Base-by-base conservation (phyloP, 2,797 vertebrate genomes). In the Acanthurus leucopareius region DNA sequence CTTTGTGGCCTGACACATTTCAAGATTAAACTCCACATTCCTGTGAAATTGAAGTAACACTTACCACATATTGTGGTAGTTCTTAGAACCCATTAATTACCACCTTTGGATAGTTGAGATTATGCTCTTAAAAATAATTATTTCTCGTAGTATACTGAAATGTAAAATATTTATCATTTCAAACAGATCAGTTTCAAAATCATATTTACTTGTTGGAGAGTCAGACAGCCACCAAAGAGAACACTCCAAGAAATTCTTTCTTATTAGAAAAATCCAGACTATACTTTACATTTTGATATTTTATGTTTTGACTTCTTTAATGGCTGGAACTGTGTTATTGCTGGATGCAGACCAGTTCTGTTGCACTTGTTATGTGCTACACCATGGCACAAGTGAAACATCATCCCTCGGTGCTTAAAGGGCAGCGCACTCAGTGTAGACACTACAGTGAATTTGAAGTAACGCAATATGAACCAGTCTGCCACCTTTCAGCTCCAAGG, bases 381-480 rank as follows among this genome's bases (percentile, higher is more conserved):
- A 85, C 62, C 48, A 61, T 56, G 25, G 79, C 84, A 89, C 77
- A 87, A 83, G 67, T 89, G 57, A 89, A 82, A 90, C 32, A 35
- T 35, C 75, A 74, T 79, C 77, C 63, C 69, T 83, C 59, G 88
- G 85, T 93, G 89, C 90, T 90, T 65, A 71, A 60, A 80, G 73
- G 57, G 63, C 59, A 20, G 64, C 57, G 68, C 86, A 79, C 79
- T 59, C 82, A 76, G 83, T 82, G 71, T 83, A 83, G 85, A 95
- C 94, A 95, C 93, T 94, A 95, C 90, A 89, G 32, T 83, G 65
- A 86, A 82, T 83, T 89, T 86, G 63, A 92, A 85, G 69, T 79
- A 88, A 91, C 92, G 93, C 94, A 95, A 94, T 93, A 93, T 87
- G 71, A 91, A 92, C 83, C 81, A 88, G 80, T 93, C 89, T 90